Evolutionary conservation across 2,113 vertebrate genomes (phyloP), one percentile per base, ranked within the genome.

Genomic region (Ictalurus furcatus): DNA sequence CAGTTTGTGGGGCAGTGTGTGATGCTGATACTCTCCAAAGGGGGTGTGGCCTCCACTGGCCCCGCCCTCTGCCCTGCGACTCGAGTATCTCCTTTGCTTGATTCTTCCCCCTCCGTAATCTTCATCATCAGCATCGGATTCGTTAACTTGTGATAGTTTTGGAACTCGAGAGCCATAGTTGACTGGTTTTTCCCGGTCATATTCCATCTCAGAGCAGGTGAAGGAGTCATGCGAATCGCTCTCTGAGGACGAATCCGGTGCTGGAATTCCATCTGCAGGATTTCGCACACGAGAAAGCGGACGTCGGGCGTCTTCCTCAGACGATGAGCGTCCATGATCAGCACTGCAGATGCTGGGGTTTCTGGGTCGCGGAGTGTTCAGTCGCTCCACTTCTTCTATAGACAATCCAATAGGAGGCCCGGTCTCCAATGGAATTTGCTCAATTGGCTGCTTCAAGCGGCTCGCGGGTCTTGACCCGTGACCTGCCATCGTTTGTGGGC

Each of bases 191-290:
- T 99, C 98, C 84, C 98, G 93, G 91, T 99, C 98, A 0, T 99
- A 99, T 90, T 99, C 98, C 98, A 99, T 99, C 92, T 99, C 98
- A 0, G 98, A 99, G 95, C 98, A 99, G 52, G 98, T 99, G 95
- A 99, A 99, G 74, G 98, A 99, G 94, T 99, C 98, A 0, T 99
- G 98, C 0, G 98, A 99, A 96, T 99, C 98, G 2, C 98, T 99
- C 90, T 99, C 98, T 0, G 98, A 99, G 12, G 98, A 99, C 0
- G 98, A 98, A 87, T 99, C 98, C 0, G 98, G 98, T 0, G 98
- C 98, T 0, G 98, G 98, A 87, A 99, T 97, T 85, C 98, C 98
- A 0, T 99, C 98, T 0, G 98, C 98, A 0, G 98, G 98, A 94
- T 99, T 99, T 88, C 98, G 95, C 0, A 98, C 97, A 85, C 98